A percentile compares a stretch with the other conserved stretches of the same genome.
These are phyloP conservation scores for Megaustenia siamemsis DNA, from an alignment of 2,888 invertebrate genomes.

Conservation along the genomic window DNA sequence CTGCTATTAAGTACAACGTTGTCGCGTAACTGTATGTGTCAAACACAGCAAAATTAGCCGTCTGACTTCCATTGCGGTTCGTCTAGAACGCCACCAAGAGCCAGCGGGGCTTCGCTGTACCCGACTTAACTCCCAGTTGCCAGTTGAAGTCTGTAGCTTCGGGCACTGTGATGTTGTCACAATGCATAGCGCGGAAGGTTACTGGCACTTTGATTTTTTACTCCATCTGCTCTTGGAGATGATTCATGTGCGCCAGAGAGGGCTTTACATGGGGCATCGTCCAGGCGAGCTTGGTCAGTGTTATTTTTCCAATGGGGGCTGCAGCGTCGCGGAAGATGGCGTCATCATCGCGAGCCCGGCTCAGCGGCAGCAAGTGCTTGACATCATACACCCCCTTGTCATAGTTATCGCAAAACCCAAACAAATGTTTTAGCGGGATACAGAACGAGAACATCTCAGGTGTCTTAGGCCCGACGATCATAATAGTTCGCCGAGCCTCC, in stretches of 20 bases:
- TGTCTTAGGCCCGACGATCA: background rate
- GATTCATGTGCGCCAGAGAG: background rate
- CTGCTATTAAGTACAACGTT: background rate
- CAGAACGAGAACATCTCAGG: background rate
- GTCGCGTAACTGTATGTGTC: background rate
- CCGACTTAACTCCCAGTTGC: background rate
- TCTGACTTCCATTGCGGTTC: background rate
- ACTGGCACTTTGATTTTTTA: background rate
- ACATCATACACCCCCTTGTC: background rate
- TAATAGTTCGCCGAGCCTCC: constrained; percentile 7
- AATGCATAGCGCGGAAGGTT: background rate
- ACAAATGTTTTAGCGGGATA: background rate
- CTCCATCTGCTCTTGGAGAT: background rate
- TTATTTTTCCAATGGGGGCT: too few species aligned
- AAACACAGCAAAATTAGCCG: background rate
- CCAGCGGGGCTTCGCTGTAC: background rate
- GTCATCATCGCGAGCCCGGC: too few species aligned
- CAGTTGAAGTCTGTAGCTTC: background rate
- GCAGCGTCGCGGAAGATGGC: background rate
- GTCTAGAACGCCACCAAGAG: constrained; percentile 9
- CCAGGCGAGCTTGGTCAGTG: too few species aligned
- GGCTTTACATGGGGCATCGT: background rate
- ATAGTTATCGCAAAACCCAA: constrained; percentile 29
- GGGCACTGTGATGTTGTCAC: background rate
- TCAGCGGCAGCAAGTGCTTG: too few species aligned